Base-by-base conservation (phyloP, 2,113 vertebrate genomes). In the Phoenicopterus ruber region DNA sequence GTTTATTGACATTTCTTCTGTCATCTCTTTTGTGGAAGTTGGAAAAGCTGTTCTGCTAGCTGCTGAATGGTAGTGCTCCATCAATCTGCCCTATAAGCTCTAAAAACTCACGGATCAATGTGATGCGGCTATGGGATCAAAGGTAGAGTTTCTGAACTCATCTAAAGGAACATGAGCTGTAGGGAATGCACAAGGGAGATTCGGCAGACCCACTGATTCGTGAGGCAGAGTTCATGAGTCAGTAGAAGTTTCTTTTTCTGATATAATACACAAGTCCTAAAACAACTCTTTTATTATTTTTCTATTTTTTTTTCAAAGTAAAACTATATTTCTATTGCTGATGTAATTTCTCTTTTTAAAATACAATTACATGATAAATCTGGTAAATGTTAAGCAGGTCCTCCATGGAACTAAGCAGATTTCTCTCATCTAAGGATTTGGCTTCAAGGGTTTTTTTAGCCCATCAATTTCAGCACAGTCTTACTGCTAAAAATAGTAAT, bases 41-140 rank as follows among this genome's bases (percentile, higher is more conserved):
- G 15, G 61, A 90, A 88, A 95, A 91, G 28, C 66, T 87, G 7
- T 67, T 89, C 21, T 74, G n/a, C 17, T 74, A 46, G 32, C 38
- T 89, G 65, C 42, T 76, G 72, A 90, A 47, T 22, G 34, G 28
- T 69, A 63, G 49, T 49, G 36, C 15, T 72, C 44, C 73, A 96
- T 89, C 69, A 92, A 82, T 91, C 92, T 93, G n/a, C 69, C 78
- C 86, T 84, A 55, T 92, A 95, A 94, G 49, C 95, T 84, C 73
- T 94, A 71, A 94, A 92, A 94, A 76, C 87, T 79, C 88, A 49
- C 34, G 83, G 83, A 96, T 97, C 95, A 91, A 95, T 95, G 70
- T 84, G 70, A 67, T 65, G 42, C 1, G 11, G 58, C 73, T 49
- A 58, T 40, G 81, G 58, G 91, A 94, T 95, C 94, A 97, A 97